phyloP scores from a whole-genome alignment of 2,888 invertebrate genomes.

The Lordiphosa andalusiaca region DNA sequence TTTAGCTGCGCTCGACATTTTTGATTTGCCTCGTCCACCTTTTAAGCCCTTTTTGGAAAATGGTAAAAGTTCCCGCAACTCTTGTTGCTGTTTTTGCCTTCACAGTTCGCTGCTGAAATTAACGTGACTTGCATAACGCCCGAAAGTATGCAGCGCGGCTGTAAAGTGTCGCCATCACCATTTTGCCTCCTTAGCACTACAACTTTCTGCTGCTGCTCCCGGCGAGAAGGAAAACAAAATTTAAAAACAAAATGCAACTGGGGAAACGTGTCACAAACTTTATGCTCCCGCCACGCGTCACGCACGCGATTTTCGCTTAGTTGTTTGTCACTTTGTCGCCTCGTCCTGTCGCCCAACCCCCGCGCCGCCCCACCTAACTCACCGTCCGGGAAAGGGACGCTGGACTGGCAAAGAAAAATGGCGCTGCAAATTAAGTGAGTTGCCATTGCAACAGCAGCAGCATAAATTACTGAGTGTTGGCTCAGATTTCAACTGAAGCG shows the following conservation, averaged over 20 bases:
- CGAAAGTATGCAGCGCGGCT: conserved; percentile 66
- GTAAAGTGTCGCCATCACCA: conserved; percentile 63
- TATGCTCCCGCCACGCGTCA: conserved; percentile 71
- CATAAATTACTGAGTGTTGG: conserved; percentile 56
- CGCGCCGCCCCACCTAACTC: background rate
- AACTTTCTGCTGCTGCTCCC: conserved; percentile 17
- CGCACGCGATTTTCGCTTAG: conserved; percentile 73
- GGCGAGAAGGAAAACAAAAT: conserved; percentile 26
- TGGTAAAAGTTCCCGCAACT: conserved; percentile 48
- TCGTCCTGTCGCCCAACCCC: conserved; percentile 15
- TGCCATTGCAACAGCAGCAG: conserved; percentile 43
- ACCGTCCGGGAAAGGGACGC: background rate
- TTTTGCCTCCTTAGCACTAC: conserved; percentile 17
- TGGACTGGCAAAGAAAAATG: conserved; percentile 59
- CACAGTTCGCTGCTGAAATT: conserved; percentile 65
- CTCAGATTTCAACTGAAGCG: conserved; percentile 41
- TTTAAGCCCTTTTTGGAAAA: conserved; percentile 58
- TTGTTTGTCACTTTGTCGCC: conserved; percentile 67
- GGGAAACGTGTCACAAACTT: conserved; percentile 71
- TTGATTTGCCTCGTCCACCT: conserved; percentile 52
- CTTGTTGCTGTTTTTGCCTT: conserved; percentile 41
- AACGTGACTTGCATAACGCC: conserved; percentile 71
- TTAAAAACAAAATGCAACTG: conserved; percentile 59
- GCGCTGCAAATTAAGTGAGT: conserved; percentile 61
- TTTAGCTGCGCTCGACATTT: conserved; percentile 19